Evolutionary conservation across 1,140 invertebrate species (phyloP), one percentile per base, ranked within the genome.

Genomic region (Cyclargus thomasi): DNA sequence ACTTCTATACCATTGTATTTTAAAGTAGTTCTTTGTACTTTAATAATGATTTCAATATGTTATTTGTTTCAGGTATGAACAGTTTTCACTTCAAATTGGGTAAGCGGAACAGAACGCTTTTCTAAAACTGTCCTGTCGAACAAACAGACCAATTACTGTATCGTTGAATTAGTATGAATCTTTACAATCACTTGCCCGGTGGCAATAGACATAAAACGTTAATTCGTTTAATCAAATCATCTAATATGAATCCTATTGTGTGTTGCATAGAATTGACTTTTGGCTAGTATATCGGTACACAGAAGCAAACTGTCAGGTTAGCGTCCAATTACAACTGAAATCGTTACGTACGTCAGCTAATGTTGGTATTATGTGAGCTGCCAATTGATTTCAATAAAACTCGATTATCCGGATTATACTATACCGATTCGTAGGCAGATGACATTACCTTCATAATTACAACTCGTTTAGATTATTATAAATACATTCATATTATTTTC

Each of bases 331-430:
- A 59, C 55, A 59, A 20, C 18, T 20, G 55, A 21, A 59, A 59
- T 59, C 55, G 20, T 20, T 59, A 59, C 55, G 21, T 59, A 59
- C 55, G 55, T 59, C 20, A 59, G 20, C 18, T 59, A 59, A 59
- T 59, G 21, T 21, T 7, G 55, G 17, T 55, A 55, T 20, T 59
- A 20, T 59, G 18, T 59, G 18, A 59, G 55, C 20, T 59, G 8
- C 55, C 55, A 22, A 59, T 59, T 59, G 55, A 20, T 59, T 17
- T 21, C 55, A 59, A 59, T 59, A 59, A 29, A 29, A 29, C 29
- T 29, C 8, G 29, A 7, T 29, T 29, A 29, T 29, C 29, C 29
- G 29, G 29, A 29, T 3, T 29, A n/a, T 5, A 29, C 29, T 5
- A 29, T 29, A 29, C 6, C 23, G 23, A 23, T 23, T 23, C 23